Conservation (phyloP, 2,888 invertebrate genomes). For the Tryphoninae sp. region DNA sequence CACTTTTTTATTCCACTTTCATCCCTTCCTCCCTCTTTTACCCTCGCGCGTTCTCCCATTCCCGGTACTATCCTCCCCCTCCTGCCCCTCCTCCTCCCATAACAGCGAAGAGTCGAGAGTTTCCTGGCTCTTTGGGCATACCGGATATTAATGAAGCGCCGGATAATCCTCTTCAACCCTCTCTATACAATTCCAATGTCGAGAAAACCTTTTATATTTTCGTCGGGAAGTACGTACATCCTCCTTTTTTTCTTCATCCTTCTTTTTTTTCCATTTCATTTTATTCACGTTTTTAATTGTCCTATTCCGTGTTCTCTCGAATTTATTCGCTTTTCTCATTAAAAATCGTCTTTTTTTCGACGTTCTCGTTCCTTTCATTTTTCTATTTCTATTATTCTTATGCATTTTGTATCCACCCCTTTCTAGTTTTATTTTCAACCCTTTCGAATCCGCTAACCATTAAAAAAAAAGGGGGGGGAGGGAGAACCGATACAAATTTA, state of each 20-base stretch:
- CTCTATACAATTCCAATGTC: slow-evolving; percentile 6
- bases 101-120: slow-evolving; percentile 18
- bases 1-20: slow-evolving; percentile 10
- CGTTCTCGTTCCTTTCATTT: no score
- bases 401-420: no score
- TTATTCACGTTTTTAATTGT: no score
- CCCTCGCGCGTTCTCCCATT: not conserved
- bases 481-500: no score
- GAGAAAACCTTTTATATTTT: slow-evolving; percentile 16
- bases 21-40: slow-evolving; percentile 5
- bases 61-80: not conserved
- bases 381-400: no score
- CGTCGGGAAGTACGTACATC: not conserved
- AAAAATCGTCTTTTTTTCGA: no score
- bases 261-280: not conserved
- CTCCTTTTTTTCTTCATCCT: slow-evolving; percentile 1
- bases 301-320: no score
- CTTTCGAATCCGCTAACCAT: no score
- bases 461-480: no score
- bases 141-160: slow-evolving; percentile 36
- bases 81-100: no score
- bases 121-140: slow-evolving; percentile 2
- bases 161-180: slow-evolving; percentile 8
- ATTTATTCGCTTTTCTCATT: no score
- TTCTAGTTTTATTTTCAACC: no score